A percentile compares a stretch with the other conserved stretches of the same genome.
phyloP scores from a whole-genome alignment of 2,888 invertebrate species.

The Chrysomela aeneicollis region DNA sequence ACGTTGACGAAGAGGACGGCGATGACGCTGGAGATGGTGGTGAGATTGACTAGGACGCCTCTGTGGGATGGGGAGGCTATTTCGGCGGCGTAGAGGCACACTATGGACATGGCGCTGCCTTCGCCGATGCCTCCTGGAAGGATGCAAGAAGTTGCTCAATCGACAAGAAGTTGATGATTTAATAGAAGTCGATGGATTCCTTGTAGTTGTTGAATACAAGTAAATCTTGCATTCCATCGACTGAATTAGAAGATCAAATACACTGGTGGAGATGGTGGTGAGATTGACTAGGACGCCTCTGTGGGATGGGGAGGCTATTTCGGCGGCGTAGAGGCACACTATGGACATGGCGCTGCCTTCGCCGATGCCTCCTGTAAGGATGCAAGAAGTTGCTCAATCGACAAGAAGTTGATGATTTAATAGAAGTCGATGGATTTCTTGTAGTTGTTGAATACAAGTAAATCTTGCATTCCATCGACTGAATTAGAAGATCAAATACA shows the following conservation, averaged over 20 bases:
- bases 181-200: too few species aligned
- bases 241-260: too few species aligned
- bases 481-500: too few species aligned
- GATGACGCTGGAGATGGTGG: constrained; percentile 45
- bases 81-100: constrained; percentile 50
- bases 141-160: too few species aligned
- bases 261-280: constrained; percentile 40
- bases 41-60: constrained; percentile 50
- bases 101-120: constrained; percentile 41
- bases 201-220: too few species aligned
- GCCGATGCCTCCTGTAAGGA: not conserved
- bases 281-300: constrained; percentile 51
- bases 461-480: too few species aligned
- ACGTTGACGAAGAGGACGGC: constrained; percentile 57
- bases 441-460: too few species aligned
- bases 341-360: constrained; percentile 41
- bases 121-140: not conserved
- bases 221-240: too few species aligned
- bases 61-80: constrained; percentile 49
- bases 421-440: too few species aligned
- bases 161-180: too few species aligned
- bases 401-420: too few species aligned
- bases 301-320: constrained; percentile 50
- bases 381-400: too few species aligned
- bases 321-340: constrained; percentile 48